Evolutionary conservation across 2,797 vertebrate species (phyloP).

Genomic region (Sebastes wilsoni): DNA sequence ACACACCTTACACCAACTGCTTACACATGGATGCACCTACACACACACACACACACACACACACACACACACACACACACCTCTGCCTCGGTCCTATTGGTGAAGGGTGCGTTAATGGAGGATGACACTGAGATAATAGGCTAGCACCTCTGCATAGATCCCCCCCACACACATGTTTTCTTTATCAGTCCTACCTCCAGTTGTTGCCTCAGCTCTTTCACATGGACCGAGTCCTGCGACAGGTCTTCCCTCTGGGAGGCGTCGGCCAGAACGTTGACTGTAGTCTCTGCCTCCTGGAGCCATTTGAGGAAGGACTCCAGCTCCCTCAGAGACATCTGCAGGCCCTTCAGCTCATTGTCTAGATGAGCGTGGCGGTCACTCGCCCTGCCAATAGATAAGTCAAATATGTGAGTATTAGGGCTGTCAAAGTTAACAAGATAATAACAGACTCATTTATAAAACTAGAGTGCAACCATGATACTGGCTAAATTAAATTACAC

Average conservation of each 20-base stretch:
- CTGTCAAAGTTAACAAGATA: rapidly evolving
- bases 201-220: constrained; percentile 87
- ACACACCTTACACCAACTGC: constrained; percentile 44
- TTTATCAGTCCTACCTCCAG: constrained; percentile 85
- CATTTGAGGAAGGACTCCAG: constrained; percentile 95
- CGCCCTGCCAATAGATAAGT: constrained; percentile 77
- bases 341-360: constrained; percentile 87
- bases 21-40: constrained; percentile 1
- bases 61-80: constrained; percentile 4
- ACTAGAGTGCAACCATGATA: no score
- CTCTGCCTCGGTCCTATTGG: neutral
- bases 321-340: constrained; percentile 90
- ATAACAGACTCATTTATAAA: no score
- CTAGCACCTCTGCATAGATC: constrained; percentile 25
- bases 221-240: constrained; percentile 83
- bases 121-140: constrained; percentile 68
- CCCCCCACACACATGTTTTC: neutral
- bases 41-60: constrained; percentile 16
- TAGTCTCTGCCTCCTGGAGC: constrained; percentile 95
- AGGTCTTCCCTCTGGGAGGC: constrained; percentile 90
- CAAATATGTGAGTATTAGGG: neutral
- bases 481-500: no score
- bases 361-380: constrained; percentile 86
- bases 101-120: constrained; percentile 57
- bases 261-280: constrained; percentile 89